Conservation (phyloP, 2,113 vertebrate species). For the Psittacula cyanocephala region DNA sequence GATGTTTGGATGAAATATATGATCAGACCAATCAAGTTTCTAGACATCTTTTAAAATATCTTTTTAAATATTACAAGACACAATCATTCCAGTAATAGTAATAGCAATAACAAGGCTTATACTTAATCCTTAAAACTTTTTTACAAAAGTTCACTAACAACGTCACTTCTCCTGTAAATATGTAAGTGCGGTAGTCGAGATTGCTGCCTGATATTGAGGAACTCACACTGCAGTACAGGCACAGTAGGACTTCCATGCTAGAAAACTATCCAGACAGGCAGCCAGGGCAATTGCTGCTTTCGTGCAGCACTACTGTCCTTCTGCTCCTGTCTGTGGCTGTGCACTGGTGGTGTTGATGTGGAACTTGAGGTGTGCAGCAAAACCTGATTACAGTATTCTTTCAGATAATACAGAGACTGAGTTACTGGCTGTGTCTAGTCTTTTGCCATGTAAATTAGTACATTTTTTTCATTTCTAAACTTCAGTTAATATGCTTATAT, state of each 20-base stretch:
- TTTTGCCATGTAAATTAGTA: neutral
- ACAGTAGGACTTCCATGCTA: neutral
- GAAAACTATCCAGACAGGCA: neutral
- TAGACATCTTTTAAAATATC: neutral
- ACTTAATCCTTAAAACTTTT: neutral
- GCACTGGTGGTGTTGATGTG: neutral
- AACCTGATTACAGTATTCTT: neutral
- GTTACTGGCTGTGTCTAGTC: neutral
- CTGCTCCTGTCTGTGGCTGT: neutral
- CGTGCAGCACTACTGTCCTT: neutral
- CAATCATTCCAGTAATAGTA: neutral
- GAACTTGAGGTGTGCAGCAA: neutral
- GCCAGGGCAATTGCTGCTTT: neutral
- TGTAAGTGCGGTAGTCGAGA: neutral
- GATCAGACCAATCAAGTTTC: neutral
- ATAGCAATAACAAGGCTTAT: neutral
- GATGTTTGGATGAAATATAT: neutral
- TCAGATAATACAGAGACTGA: neutral
- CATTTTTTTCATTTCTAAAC: neutral
- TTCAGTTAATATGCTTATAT: neutral
- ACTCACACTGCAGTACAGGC: neutral
- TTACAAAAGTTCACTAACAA: neutral
- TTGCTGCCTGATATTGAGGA: neutral
- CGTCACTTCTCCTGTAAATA: neutral
- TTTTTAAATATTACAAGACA: neutral